A percentile compares a stretch with the other conserved stretches of the same genome.
phyloP scores from a whole-genome alignment of 2,888 invertebrate species.

The Balanococcus diminutus region DNA sequence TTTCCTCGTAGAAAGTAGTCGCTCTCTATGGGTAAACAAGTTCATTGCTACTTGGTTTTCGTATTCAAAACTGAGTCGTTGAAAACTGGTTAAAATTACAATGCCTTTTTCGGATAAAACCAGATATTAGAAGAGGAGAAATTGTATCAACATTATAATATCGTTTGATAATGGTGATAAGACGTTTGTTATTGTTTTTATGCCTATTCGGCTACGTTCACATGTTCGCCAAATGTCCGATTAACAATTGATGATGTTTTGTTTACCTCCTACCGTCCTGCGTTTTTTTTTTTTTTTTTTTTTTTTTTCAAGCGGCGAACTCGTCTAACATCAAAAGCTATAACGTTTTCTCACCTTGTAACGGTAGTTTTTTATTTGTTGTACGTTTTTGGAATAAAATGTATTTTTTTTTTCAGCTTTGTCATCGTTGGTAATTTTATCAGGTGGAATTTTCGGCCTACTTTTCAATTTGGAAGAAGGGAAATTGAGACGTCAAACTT shows the following conservation, averaged over 20 bases:
- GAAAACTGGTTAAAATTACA: constrained; percentile 5
- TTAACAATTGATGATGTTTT: neutral
- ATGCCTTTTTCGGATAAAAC: neutral
- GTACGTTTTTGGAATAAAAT: neutral
- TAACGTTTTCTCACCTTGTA: neutral
- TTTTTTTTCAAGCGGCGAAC: neutral
- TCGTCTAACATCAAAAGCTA: neutral
- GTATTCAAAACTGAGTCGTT: neutral
- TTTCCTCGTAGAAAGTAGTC: constrained; percentile 5
- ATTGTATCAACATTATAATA: neutral
- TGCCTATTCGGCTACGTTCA: neutral
- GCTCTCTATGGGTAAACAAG: neutral
- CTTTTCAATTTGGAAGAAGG: too few species aligned
- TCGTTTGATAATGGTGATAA: neutral
- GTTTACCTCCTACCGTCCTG: too few species aligned
- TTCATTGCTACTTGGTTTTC: constrained; percentile 2
- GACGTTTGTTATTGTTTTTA: neutral
- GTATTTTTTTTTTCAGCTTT: too few species aligned
- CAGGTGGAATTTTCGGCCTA: too few species aligned
- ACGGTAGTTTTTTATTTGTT: neutral
- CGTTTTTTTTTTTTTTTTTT: neutral
- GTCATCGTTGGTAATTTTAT: too few species aligned
- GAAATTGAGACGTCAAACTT: too few species aligned
- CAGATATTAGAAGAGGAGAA: neutral
- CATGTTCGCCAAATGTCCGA: neutral